Evolutionary conservation across 2,113 vertebrate species (phyloP).

Genomic region (Urocynchramus pylzowi): DNA sequence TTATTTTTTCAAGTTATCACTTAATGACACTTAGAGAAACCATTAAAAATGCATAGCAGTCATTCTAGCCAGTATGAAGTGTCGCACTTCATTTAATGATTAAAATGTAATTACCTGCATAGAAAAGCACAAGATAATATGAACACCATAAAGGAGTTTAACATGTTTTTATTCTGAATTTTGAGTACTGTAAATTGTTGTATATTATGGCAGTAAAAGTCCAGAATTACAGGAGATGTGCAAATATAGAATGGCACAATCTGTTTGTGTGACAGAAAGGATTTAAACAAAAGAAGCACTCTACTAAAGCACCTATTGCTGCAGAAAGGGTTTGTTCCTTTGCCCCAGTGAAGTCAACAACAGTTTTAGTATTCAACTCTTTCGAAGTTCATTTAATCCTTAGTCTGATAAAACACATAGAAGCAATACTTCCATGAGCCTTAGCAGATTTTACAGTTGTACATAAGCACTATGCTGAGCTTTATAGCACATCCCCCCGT

Average conservation of each 20-base stretch:
- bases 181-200: neutral
- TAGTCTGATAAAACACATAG: neutral
- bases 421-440: neutral
- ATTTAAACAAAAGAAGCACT: neutral
- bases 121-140: conserved; percentile 34
- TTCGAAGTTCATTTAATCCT: neutral
- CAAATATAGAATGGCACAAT: neutral
- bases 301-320: neutral
- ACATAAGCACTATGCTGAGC: neutral
- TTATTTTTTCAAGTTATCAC: conserved; percentile 39
- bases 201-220: neutral
- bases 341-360: neutral
- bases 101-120: conserved; percentile 55
- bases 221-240: neutral
- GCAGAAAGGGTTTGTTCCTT: neutral
- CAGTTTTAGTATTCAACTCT: neutral
- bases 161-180: neutral
- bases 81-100: conserved; percentile 48
- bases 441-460: neutral
- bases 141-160: neutral
- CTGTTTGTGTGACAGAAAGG: neutral
- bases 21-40: conserved; percentile 41
- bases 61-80: conserved; percentile 37
- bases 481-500: neutral
- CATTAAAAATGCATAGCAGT: conserved; percentile 46